Base-by-base conservation (phyloP, 2,113 vertebrate genomes). In the Columba livia region DNA sequence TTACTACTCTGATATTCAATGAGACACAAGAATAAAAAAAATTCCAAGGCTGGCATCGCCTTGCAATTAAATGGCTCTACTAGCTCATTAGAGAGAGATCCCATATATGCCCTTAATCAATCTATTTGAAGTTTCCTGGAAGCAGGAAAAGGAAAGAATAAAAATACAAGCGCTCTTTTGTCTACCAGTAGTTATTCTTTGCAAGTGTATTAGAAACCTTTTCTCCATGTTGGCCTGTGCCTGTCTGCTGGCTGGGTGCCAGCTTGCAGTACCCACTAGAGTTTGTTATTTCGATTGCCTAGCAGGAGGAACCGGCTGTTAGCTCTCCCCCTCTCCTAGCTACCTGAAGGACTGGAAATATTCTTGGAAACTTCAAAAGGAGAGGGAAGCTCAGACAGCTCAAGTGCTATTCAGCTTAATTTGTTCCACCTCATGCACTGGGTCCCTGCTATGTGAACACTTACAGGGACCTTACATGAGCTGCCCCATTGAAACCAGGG, bases 61-160 rank as follows among this genome's bases (percentile, higher is more conserved):
- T 96, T 31, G 1, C 92, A 85, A 94, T 97, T 96, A 96, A 97
- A 97, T 65, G 65, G 78, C 74, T 84, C 85, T 95, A 70, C 93
- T 80, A 87, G 82, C 88, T 98, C 97, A 97, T 96, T 97, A 97
- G 96, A 94, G 97, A 95, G 96, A 95, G 94, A 98, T 98, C 96
- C 96, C 96, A 93, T 96, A 93, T 88, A 97, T 96, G 93, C 91
- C 97, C 85, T 64, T 95, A 97, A 95, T 96, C 89, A 85, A 96
- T 93, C 96, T 97, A 95, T 98, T 98, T 97, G 97, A 98, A 98
- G 94, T 94, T 50, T 97, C 95, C 97, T 97, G 97, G 97, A 97
- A 98, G 94, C 94, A 97, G 95, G 93, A 97, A 97, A 97, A 96
- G 64, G 95, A 97, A 96, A 98, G 96, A 96, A 97, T 97, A 98